phyloP scores from a whole-genome alignment of 2,888 invertebrate species.

The Eretmocerus hayati region DNA sequence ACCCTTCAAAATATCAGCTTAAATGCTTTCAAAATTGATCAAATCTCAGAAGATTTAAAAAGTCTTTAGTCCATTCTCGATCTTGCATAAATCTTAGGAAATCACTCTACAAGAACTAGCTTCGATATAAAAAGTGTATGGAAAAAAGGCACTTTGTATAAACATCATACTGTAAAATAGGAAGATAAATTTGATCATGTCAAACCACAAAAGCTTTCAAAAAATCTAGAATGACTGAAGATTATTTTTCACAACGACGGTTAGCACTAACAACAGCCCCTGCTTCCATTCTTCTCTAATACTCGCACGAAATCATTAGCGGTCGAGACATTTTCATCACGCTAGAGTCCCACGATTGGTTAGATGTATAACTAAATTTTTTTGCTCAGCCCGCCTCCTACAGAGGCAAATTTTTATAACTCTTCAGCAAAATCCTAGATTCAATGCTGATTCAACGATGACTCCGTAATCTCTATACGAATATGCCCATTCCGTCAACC shows the following conservation, averaged over 20 bases:
- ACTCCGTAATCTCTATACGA: too few species aligned
- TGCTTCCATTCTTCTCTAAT: slow-evolving; percentile 1
- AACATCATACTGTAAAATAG: slow-evolving; percentile 19
- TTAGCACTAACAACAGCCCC: slow-evolving; percentile 4
- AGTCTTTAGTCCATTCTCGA: slow-evolving; percentile 18
- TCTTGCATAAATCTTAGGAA: slow-evolving; percentile 16
- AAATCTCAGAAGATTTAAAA: slow-evolving; percentile 13
- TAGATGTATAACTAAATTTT: slow-evolving; percentile 21
- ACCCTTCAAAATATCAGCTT: too few species aligned
- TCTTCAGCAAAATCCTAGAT: slow-evolving; percentile 13
- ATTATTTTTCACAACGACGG: slow-evolving; percentile 11
- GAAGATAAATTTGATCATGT: slow-evolving; percentile 12
- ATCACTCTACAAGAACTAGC: slow-evolving; percentile 10
- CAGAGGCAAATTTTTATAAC: slow-evolving; percentile 13
- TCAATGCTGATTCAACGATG: slow-evolving; percentile 13
- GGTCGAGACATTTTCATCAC: slow-evolving; percentile 14
- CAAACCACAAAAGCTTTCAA: slow-evolving; percentile 7
- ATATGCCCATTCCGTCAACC: slow-evolving; percentile 38
- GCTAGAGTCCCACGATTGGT: slow-evolving; percentile 19
- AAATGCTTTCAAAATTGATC: too few species aligned
- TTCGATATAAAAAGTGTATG: slow-evolving; percentile 21
- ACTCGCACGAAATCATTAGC: slow-evolving; percentile 25
- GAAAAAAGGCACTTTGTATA: slow-evolving; percentile 23
- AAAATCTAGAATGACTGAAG: slow-evolving; percentile 6
- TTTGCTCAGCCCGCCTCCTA: slow-evolving; percentile 19